phyloP scores from a whole-genome alignment of 1,140 invertebrate species.

The Delia radicum region DNA sequence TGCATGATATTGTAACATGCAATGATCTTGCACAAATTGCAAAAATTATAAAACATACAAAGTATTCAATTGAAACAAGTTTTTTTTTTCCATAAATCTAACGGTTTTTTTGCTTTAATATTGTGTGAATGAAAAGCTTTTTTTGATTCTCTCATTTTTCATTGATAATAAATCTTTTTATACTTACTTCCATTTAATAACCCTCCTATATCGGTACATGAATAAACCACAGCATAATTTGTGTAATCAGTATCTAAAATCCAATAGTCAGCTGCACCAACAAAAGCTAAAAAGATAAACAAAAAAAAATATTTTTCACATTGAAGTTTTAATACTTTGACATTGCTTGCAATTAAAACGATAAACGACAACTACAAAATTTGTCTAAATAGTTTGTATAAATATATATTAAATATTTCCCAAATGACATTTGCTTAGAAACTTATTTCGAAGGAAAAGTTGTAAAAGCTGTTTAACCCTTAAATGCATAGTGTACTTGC shows the following conservation, averaged over 20 bases:
- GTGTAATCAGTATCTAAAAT: conserved; percentile 80
- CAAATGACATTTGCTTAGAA: too few relatives aligned
- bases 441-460: too few relatives aligned
- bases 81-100: neutral
- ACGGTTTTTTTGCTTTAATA: neutral
- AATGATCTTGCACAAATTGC: neutral
- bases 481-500: too few relatives aligned
- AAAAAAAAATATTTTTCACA: conserved; percentile 4
- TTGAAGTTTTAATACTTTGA: too few relatives aligned
- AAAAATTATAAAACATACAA: neutral
- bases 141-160: neutral
- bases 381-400: too few relatives aligned
- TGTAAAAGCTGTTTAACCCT: too few relatives aligned
- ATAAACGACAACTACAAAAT: too few relatives aligned
- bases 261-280: conserved; percentile 66
- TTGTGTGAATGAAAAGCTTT: neutral
- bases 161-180: neutral
- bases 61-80: too few relatives aligned
- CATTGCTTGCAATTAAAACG: too few relatives aligned
- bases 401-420: too few relatives aligned
- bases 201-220: conserved; percentile 64
- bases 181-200: conserved; percentile 43
- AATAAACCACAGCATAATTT: conserved; percentile 74
- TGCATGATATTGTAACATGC: neutral
- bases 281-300: neutral